These are phyloP conservation scores for Thunnus thynnus DNA, from an alignment of 2,113 vertebrate species.

Conservation along the genomic window DNA sequence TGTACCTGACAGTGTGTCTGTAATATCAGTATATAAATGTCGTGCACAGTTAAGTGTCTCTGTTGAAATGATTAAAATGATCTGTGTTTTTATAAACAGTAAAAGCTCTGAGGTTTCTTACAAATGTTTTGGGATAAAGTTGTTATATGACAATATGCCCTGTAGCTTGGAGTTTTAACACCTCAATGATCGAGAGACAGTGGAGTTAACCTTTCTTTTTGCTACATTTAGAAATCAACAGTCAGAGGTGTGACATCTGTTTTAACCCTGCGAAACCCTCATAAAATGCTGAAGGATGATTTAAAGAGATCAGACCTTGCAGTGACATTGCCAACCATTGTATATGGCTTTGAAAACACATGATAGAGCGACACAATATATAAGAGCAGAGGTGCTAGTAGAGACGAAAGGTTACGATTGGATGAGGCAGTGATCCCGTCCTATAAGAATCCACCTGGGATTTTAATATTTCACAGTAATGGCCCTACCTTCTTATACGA, in stretches of 20 bases:
- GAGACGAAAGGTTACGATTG: constrained; percentile 11
- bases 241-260: background rate
- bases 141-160: background rate
- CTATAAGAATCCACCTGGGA: constrained; percentile 18
- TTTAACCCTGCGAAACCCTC: background rate
- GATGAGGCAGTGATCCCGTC: background rate
- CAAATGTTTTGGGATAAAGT: background rate
- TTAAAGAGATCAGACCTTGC: background rate
- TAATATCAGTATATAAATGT: constrained; percentile 57
- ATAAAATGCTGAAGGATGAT: background rate
- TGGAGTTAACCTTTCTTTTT: too few relatives aligned
- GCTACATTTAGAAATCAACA: background rate
- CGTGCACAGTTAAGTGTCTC: constrained; percentile 50
- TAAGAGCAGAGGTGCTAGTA: background rate
- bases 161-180: background rate
- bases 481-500: background rate
- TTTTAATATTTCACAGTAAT: constrained; percentile 38
- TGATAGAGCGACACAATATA: background rate
- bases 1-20: constrained; percentile 59
- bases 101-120: constrained; percentile 5
- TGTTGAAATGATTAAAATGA: constrained; percentile 66
- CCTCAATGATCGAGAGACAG: background rate
- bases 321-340: background rate
- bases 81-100: constrained; percentile 64
- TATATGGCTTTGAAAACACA: background rate